phyloP scores from a whole-genome alignment of 2,113 vertebrate genomes.

The Misgurnus mizolepis region DNA sequence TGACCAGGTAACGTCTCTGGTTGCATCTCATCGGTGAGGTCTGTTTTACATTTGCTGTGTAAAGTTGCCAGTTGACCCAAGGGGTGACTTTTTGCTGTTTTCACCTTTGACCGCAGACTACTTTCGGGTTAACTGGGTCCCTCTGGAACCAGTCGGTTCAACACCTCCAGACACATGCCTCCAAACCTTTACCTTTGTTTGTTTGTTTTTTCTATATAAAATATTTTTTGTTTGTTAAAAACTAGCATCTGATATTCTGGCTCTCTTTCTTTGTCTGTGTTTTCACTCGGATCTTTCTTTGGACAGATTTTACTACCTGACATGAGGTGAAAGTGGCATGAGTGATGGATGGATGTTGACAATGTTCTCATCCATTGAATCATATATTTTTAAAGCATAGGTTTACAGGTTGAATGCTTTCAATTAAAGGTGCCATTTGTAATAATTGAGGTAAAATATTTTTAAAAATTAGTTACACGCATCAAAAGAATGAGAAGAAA shows the following conservation, averaged over 20 bases:
- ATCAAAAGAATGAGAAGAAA: too few relatives aligned
- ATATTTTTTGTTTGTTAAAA: background rate
- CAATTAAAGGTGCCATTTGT: too few relatives aligned
- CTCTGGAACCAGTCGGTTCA: slow-evolving; percentile 46
- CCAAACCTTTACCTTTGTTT: background rate
- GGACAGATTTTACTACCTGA: slow-evolving; percentile 37
- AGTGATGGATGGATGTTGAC: slow-evolving; percentile 46
- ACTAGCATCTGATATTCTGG: background rate
- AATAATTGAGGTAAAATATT: too few relatives aligned
- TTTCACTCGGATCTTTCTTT: background rate
- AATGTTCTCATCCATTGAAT: slow-evolving; percentile 4
- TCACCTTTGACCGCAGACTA: slow-evolving; percentile 46
- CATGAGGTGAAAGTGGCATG: slow-evolving; percentile 25
- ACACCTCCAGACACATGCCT: slow-evolving; percentile 51
- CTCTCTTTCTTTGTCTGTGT: slow-evolving; percentile 2
- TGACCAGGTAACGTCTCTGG: background rate
- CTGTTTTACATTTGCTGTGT: slow-evolving; percentile 56
- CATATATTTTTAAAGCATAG: too few relatives aligned
- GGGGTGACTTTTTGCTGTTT: slow-evolving; percentile 29
- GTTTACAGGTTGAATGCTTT: too few relatives aligned
- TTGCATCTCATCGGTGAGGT: slow-evolving; percentile 15
- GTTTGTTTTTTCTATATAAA: slow-evolving; percentile 5
- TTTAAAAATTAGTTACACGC: too few relatives aligned
- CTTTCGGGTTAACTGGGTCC: slow-evolving; percentile 54
- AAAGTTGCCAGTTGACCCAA: slow-evolving; percentile 39